A percentile compares a stretch with the other conserved stretches of the same genome.
These are phyloP conservation scores for Lacerta agilis DNA, from an alignment of 2,797 vertebrate genomes.

Conservation along the genomic window DNA sequence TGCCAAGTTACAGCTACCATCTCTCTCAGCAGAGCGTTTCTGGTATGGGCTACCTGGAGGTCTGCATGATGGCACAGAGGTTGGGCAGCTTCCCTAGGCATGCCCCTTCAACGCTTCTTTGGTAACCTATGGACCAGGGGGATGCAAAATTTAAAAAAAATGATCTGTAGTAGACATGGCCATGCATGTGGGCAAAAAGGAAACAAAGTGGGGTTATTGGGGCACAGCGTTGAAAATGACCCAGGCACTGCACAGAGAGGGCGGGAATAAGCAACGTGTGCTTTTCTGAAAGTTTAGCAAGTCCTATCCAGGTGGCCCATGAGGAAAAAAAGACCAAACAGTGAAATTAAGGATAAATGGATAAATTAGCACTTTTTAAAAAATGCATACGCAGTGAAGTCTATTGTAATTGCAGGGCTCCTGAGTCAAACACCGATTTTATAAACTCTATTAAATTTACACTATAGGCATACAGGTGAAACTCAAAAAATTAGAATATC, in stretches of 20 bases:
- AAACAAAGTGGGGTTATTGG: not conserved
- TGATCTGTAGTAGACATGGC: no score
- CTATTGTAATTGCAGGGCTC: not conserved
- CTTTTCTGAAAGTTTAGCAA: not conserved
- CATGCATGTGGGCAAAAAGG: not conserved
- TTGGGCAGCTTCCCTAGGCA: not conserved
- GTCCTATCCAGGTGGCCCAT: not conserved
- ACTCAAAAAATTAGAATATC: no score
- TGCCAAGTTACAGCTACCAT: no score
- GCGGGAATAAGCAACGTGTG: not conserved
- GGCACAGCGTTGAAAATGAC: not conserved
- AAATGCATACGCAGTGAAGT: not conserved
- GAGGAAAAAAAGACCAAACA: not conserved
- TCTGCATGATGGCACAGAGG: not conserved
- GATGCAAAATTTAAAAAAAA: not conserved
- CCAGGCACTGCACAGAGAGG: not conserved
- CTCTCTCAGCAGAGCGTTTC: not conserved
- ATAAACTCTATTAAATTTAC: not conserved
- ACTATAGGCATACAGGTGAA: constrained; percentile 25
- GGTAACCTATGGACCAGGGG: not conserved
- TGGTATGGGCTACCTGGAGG: no score
- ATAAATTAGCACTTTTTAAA: not conserved
- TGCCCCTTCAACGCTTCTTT: not conserved
- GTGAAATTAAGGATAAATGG: not conserved
- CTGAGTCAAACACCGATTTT: not conserved